Conservation (phyloP, 1,140 invertebrate species). For the roundworm (Caenorhabditis elegans) region DNA sequence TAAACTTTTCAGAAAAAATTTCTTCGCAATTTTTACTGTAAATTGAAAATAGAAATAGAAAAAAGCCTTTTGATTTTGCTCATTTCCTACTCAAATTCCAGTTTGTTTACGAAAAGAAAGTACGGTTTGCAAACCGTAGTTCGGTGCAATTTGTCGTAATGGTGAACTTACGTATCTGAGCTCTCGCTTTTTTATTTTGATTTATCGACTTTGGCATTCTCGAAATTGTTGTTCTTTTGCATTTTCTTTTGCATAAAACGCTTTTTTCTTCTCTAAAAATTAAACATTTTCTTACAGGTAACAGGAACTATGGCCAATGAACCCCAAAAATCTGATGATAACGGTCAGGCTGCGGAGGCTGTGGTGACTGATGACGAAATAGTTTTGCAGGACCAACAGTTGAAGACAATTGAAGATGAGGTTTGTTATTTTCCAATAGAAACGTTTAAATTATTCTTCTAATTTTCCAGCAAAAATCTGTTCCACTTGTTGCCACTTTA, state of each 20-base stretch:
- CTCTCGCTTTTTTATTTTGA: too few species aligned
- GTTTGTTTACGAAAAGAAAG: too few species aligned
- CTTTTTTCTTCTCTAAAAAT: too few species aligned
- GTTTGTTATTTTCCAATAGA: not conserved
- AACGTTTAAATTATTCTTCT: not conserved
- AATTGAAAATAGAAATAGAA: too few species aligned
- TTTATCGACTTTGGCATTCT: too few species aligned
- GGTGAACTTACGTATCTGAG: not conserved
- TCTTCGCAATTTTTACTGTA: too few species aligned
- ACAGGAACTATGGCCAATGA: not conserved
- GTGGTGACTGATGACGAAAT: not conserved
- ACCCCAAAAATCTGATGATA: not conserved
- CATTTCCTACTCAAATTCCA: too few species aligned
- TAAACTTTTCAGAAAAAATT: too few species aligned
- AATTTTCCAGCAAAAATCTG: conserved; percentile 21
- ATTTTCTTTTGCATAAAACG: too few species aligned
- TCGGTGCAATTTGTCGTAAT: not conserved
- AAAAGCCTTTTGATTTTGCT: too few species aligned
- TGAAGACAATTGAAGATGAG: conserved; percentile 37
- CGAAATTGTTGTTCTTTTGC: too few species aligned
- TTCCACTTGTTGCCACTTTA: conserved; percentile 34
- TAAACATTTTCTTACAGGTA: too few species aligned
- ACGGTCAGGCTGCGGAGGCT: not conserved
- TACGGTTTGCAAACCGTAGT: not conserved
- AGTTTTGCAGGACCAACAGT: not conserved